Evolutionary conservation across 2,888 invertebrate genomes (phyloP), one percentile per base, ranked within the genome.

Genomic region (Sussaba pulchella): DNA sequence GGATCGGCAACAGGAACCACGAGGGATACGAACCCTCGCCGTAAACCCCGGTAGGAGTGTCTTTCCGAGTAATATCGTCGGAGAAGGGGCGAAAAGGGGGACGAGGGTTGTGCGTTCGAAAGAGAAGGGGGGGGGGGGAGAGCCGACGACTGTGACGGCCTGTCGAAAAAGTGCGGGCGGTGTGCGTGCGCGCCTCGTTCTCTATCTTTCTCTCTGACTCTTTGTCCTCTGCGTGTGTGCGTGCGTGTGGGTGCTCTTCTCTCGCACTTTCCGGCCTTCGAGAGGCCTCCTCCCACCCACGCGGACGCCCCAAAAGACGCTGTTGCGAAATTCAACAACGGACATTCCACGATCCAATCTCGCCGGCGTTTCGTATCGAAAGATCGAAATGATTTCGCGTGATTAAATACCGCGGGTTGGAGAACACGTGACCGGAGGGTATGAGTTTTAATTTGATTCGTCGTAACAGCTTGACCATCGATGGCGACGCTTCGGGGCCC

Each of bases 1-100:
- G 17, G 50, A 66, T 69, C 71, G 77, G 67, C 80, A 81, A 80
- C 81, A 80, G 80, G 82, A 81, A 81, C 80, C 82, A 81, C 80
- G 79, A 79, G 83, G 77, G 31, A 31, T 6, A 5, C 31, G 31
- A 72, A 43, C 67, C 39, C 50, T 70, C 50, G 57, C 5, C 41
- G 12, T 26, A 72, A 69, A n/a, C 64, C 64, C 74, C 81, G 73
- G 81, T 81, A 77, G 77, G 81, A 74, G 81, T 70, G 73, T 74
- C 64, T 74, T 63, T 43, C 57, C 66, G 47, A 31, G 57, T 57
- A 64, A 69, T 45, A 66, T 81, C 47, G 61, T 50, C 1, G 41
- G 57, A 10, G 4, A 71, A 73, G 41, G 64, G 72, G 66, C 54
- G 71, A 73, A 64, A 64, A 45, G 80, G 72, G 77, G 72, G n/a